Percentiles rank a stretch among this genome's conserved stretches.
Conservation (phyloP, 2,113 vertebrate genomes). For the Xerus inauris region DNA sequence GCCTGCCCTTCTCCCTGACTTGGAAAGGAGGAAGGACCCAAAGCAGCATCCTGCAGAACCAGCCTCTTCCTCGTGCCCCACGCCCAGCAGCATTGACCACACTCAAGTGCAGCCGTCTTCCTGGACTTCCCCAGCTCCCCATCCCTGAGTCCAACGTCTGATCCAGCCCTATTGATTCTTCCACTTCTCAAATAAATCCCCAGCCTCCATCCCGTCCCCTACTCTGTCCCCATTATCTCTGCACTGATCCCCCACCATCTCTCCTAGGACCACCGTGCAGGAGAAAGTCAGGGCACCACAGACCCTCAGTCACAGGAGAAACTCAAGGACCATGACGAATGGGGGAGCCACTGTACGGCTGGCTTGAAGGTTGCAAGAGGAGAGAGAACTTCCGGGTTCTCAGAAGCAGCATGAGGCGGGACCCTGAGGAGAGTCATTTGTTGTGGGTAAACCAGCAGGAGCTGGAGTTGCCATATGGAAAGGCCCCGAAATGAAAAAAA, state of each 20-base stretch:
- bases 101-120: no score
- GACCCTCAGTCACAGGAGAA: neutral
- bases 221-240: neutral
- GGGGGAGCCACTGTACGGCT: neutral
- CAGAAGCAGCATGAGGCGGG: neutral
- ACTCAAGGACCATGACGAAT: neutral
- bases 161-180: neutral
- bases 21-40: neutral
- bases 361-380: neutral
- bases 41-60: neutral
- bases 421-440: neutral
- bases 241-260: neutral
- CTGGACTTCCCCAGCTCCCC: no score
- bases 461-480: neutral
- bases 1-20: neutral
- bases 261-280: neutral
- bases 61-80: neutral
- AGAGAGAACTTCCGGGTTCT: neutral
- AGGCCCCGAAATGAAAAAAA: neutral
- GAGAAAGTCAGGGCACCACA: neutral
- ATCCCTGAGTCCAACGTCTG: neutral
- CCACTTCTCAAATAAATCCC: neutral
- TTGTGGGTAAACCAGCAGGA: neutral
- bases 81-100: no score
- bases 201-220: no score